phyloP scores from a whole-genome alignment of 2,797 vertebrate genomes.

The Bucorvus abyssinicus region DNA sequence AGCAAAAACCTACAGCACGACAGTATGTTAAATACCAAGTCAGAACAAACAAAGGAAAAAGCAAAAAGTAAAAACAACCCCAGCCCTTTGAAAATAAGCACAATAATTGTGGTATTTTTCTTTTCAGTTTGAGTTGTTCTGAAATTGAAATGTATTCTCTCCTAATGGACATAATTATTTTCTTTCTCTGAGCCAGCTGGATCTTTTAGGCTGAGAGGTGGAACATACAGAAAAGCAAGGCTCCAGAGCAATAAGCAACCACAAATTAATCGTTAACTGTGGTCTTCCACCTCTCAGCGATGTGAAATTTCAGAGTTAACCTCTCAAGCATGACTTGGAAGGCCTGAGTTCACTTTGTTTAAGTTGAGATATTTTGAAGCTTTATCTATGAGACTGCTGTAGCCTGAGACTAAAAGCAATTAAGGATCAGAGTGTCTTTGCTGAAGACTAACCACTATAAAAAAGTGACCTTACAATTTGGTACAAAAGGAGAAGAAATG shows the following conservation, averaged over 20 bases:
- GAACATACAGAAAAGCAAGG: not conserved
- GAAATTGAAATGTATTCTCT: not conserved
- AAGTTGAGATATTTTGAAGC: not conserved
- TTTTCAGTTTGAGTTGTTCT: not conserved
- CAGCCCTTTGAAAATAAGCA: not conserved
- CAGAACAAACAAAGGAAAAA: not conserved
- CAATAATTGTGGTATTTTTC: not conserved
- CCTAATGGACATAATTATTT: not conserved
- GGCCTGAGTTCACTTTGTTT: not conserved
- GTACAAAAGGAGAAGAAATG: too few relatives aligned
- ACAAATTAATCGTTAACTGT: not conserved
- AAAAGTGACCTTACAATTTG: not conserved
- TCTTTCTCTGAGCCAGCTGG: not conserved
- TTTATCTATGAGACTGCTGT: not conserved
- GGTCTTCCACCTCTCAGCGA: not conserved
- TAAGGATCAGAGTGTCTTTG: not conserved
- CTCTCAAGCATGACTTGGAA: not conserved
- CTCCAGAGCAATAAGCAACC: not conserved
- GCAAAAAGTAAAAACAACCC: not conserved
- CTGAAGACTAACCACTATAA: not conserved
- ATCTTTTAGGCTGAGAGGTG: not conserved
- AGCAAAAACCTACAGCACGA: too few relatives aligned
- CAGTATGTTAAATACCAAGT: not conserved
- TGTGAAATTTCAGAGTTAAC: not conserved
- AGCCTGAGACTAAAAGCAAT: not conserved